Evolutionary conservation across 2,888 invertebrate species (phyloP).

Genomic region (Baccha elongata): DNA sequence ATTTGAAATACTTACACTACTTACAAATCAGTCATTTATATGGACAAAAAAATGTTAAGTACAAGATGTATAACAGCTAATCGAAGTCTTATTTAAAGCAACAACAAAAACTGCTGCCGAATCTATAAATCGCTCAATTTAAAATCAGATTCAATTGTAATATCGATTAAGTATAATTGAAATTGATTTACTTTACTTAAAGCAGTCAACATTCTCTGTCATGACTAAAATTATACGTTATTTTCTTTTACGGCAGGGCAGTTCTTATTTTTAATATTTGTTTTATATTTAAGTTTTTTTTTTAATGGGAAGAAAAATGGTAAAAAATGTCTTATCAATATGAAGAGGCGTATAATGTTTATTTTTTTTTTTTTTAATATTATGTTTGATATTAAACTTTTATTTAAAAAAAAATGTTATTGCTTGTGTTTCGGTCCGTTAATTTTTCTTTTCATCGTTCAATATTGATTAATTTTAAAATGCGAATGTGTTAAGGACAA

Average conservation of each 20-base stretch:
- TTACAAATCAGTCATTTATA: too few relatives aligned
- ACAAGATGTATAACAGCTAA: too few relatives aligned
- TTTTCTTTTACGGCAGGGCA: slow-evolving; percentile 33
- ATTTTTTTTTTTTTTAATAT: slow-evolving; percentile 37
- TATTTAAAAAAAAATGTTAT: slow-evolving; percentile 45
- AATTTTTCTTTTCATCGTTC: slow-evolving; percentile 32
- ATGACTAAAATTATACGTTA: slow-evolving; percentile 16
- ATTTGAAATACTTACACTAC: too few relatives aligned
- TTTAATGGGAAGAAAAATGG: slow-evolving; percentile 40
- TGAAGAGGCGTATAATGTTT: slow-evolving; percentile 57
- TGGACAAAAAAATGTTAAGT: too few relatives aligned
- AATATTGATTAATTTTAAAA: slow-evolving; percentile 30
- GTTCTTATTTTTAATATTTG: slow-evolving; percentile 3
- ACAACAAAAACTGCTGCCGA: too few relatives aligned
- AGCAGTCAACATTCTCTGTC: slow-evolving; percentile 12
- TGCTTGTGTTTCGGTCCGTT: slow-evolving; percentile 67
- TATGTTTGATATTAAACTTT: slow-evolving; percentile 30
- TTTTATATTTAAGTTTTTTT: background rate
- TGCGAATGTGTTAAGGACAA: slow-evolving; percentile 47
- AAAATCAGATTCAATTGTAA: too few relatives aligned
- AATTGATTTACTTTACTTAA: background rate
- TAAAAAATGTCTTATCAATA: slow-evolving; percentile 66
- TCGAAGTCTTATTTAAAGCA: too few relatives aligned
- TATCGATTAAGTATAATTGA: background rate
- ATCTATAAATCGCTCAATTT: too few relatives aligned